These are phyloP conservation scores for Percina caprodes DNA, from an alignment of 2,113 vertebrate genomes.

Conservation along the genomic window DNA sequence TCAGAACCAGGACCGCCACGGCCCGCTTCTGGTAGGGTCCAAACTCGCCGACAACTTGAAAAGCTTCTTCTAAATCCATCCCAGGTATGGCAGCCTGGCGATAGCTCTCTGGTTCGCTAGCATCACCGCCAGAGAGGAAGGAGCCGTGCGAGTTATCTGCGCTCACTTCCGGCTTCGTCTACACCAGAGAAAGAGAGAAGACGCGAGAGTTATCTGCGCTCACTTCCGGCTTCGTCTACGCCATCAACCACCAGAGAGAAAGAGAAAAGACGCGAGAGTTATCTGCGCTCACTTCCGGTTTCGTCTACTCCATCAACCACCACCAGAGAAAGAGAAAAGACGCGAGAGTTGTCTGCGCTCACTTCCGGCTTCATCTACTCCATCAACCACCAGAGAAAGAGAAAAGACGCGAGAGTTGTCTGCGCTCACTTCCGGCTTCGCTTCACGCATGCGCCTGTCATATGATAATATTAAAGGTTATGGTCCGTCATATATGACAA, in stretches of 20 bases:
- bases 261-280: too few species aligned
- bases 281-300: not conserved
- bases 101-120: not conserved
- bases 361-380: too few species aligned
- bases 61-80: conserved; percentile 87
- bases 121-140: not conserved
- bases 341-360: too few species aligned
- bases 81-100: not conserved
- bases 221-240: conserved; percentile 23
- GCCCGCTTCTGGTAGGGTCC: conserved; percentile 85
- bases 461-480: too few species aligned
- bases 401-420: not conserved
- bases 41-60: conserved; percentile 85
- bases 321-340: too few species aligned
- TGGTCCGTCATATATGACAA: too few species aligned
- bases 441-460: not conserved
- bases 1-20: conserved; percentile 75
- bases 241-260: too few species aligned
- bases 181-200: too few species aligned
- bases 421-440: conserved; percentile 21
- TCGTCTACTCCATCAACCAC: too few species aligned
- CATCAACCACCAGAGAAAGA: too few species aligned
- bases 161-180: conserved; percentile 20
- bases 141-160: rapidly evolving
- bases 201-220: rapidly evolving